Conservation (phyloP, 2,113 vertebrate genomes). For the Oreochromis tanganicae region DNA sequence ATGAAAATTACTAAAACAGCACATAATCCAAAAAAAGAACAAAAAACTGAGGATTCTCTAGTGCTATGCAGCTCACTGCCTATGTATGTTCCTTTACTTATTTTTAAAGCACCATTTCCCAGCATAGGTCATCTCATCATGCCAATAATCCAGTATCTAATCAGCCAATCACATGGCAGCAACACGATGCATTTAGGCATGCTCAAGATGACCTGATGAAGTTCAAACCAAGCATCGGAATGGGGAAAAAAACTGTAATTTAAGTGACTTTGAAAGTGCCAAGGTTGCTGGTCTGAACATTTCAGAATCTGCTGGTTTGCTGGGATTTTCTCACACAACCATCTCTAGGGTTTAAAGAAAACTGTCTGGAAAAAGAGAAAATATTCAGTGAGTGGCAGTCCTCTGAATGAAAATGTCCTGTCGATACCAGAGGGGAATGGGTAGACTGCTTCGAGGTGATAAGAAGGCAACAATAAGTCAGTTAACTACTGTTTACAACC, state of each 20-base stretch:
- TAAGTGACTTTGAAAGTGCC: neutral
- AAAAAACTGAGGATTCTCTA: neutral
- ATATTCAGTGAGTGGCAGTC: neutral
- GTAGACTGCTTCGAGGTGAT: neutral
- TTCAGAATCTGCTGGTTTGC: neutral
- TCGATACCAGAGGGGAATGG: neutral
- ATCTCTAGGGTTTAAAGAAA: neutral
- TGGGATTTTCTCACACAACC: neutral
- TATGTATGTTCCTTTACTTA: neutral
- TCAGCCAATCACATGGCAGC: neutral
- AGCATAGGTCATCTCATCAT: neutral
- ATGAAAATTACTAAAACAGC: neutral
- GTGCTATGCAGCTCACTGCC: neutral
- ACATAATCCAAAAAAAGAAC: neutral
- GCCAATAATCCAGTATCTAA: neutral
- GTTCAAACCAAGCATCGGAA: neutral
- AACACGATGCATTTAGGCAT: neutral
- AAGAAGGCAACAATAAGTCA: neutral
- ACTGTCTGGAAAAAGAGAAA: neutral
- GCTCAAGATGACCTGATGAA: neutral
- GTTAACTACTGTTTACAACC: neutral
- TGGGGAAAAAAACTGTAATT: neutral
- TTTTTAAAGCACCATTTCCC: neutral
- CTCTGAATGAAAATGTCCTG: neutral
- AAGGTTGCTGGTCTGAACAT: neutral